Base-by-base conservation (phyloP, 2,113 vertebrate genomes). In the Setophaga petechia region DNA sequence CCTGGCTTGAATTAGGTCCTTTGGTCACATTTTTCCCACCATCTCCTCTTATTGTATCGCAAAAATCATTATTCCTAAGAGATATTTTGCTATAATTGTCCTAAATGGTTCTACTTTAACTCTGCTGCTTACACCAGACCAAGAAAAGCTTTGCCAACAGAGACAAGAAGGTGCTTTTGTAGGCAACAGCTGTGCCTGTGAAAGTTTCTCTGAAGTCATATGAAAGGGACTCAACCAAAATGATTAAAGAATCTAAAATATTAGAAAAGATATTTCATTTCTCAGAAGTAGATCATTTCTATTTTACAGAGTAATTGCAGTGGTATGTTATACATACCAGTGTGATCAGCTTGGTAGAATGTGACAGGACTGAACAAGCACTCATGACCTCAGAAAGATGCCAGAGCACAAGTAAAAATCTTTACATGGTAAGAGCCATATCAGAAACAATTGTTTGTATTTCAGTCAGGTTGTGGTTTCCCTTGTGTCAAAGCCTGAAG, bases 71-170 rank as follows among this genome's bases (percentile, higher is more conserved):
- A 92, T 76, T 54, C 24, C 30, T 78, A 88, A 89, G 25, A 83
- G 25, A 44, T 72, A 66, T 90, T 95, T 93, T 95, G 37, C 41
- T 91, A 5, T 87, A 95, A 85, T 83, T 95, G 16, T 61, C 68
- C 43, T 59, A 94, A 93, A 89, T 90, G 47, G 52, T 84, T 59
- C 46, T 77, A 47, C 78, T 87, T 80, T 37, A 59, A 92, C 47
- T 90, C 58, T 71, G 39, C 20, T 72, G 15, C 35, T 95, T 90
- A 95, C 41, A 78, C 35, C 12, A 15, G 44, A 95, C 75, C 49
- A 71, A 74, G 57, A 74, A 3, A 3, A 75, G 20, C 5, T 92
- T 44, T 73, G 46, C 22, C 24, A 54, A 86, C 35, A 81, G 73
- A 71, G 41, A 72, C 2, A 19, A 84, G 62, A 85, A 46, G 19